Evolutionary conservation across 2,888 invertebrate genomes (phyloP).

Genomic region (Agrochola lychnidis): DNA sequence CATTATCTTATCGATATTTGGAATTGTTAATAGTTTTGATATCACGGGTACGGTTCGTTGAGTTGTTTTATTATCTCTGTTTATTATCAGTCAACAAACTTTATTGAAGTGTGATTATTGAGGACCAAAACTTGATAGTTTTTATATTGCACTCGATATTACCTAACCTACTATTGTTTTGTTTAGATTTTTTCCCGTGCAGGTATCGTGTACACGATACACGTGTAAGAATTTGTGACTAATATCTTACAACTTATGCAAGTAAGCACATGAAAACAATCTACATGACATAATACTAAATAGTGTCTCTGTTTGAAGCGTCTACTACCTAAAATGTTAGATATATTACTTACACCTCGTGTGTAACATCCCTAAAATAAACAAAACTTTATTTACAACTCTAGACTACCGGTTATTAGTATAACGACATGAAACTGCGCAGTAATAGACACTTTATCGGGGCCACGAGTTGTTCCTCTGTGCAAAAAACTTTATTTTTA

Average conservation of each 20-base stretch:
- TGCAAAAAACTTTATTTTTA: constrained; percentile 66
- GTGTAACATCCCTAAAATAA: constrained; percentile 49
- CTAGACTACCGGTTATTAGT: constrained; percentile 41
- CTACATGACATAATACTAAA: neutral
- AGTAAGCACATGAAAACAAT: neutral
- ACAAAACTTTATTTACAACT: constrained; percentile 46
- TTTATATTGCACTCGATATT: constrained; percentile 29
- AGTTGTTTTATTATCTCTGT: constrained; percentile 64
- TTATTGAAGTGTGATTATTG: constrained; percentile 60
- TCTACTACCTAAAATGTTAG: constrained; percentile 24
- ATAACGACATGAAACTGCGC: constrained; percentile 67
- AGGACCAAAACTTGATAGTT: constrained; percentile 40
- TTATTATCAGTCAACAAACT: constrained; percentile 75
- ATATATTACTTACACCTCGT: constrained; percentile 9
- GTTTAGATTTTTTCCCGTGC: neutral
- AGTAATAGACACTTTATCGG: constrained; percentile 67
- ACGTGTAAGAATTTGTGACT: constrained; percentile 19
- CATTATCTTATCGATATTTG: constrained; percentile 67
- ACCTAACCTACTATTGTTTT: constrained; percentile 3
- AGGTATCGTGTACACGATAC: neutral
- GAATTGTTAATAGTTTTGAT: constrained; percentile 68
- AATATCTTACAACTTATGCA: constrained; percentile 3
- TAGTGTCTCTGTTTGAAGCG: constrained; percentile 5
- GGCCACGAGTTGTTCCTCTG: constrained; percentile 67
- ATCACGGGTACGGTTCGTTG: constrained; percentile 64